Conservation (phyloP, 1,140 invertebrate genomes). For the Drosophila burlai region DNA sequence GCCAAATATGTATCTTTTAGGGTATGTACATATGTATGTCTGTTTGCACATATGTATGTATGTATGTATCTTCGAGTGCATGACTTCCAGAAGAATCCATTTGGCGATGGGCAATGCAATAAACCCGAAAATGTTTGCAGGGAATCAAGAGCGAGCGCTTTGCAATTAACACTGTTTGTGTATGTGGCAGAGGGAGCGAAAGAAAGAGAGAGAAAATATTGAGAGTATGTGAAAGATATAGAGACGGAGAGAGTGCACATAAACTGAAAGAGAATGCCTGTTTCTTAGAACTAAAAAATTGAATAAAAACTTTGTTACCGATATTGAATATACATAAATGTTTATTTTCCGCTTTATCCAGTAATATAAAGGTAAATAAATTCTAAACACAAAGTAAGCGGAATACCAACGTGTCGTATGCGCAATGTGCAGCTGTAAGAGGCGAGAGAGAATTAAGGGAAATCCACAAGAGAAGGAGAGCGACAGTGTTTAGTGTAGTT, state of each 20-base stretch:
- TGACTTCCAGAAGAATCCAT: constrained; percentile 5
- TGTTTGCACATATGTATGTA: too few relatives aligned
- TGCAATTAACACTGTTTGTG: constrained; percentile 44
- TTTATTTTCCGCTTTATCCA: not conserved
- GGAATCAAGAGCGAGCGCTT: constrained; percentile 26
- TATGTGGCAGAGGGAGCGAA: not conserved
- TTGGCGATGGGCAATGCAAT: constrained; percentile 3
- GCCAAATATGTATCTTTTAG: not conserved
- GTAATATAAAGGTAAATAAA: not conserved
- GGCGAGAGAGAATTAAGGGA: not conserved
- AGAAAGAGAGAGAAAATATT: not conserved
- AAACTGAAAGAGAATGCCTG: not conserved
- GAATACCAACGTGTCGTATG: constrained; percentile 64
- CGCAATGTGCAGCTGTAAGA: constrained; percentile 37
- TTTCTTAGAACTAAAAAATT: not conserved
- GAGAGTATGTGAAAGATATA: not conserved
- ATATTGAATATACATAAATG: not conserved
- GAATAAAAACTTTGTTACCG: not conserved
- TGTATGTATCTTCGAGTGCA: not conserved
- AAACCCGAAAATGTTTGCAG: constrained; percentile 5
- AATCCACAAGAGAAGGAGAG: not conserved
- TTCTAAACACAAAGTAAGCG: not conserved
- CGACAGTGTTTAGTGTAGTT: not conserved
- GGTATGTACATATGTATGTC: not conserved
- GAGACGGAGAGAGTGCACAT: not conserved